Evolutionary conservation across 2,888 invertebrate species (phyloP), one percentile per base, ranked within the genome.

Genomic region (Hipparchia sbordonii): DNA sequence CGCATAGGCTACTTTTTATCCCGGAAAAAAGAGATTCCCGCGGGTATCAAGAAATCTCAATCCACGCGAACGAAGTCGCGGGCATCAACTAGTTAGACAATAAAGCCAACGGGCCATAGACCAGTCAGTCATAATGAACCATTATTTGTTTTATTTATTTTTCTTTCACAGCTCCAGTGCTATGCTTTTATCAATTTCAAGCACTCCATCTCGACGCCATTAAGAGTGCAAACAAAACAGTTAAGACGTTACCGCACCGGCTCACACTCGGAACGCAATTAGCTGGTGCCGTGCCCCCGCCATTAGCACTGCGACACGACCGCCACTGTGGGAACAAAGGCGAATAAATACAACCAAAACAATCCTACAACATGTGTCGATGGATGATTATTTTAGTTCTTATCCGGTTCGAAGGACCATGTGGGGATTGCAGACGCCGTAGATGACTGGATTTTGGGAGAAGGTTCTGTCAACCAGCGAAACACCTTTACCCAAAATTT

Each of bases 161-260:
- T 48, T 57, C 23, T 56, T 33, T 10, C 45, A 54, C 45, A 62
- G 56, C 54, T 57, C 72, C 52, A 60, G 52, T 65, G 52, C 52
- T 52, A 60, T 33, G 70, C 67, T 54, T 54, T 70, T 65, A 67
- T n/a, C 23, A 62, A 61, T 72, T 74, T 10, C 70, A 68, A 66
- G 56, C 54, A 65, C 67, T 59, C 60, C 65, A 60, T 56, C 46
- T 54, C 59, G 65, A 72, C 39, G 23, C 67, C 72, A 78, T 78
- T 77, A 75, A 72, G 51, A 72, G 72, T 56, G 70, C 72, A 77
- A 78, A 76, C 78, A 74, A 57, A 72, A 72, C 67, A 67, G 59
- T 6, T 6, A 59, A 60, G 69, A 70, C 33, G 63, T 52, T 59
- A 69, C 6, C 9, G 63, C 39, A 39, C 23, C 39, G 70, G 74